phyloP scores from a whole-genome alignment of 2,113 vertebrate genomes.

The Erythrocercus mccallii region DNA sequence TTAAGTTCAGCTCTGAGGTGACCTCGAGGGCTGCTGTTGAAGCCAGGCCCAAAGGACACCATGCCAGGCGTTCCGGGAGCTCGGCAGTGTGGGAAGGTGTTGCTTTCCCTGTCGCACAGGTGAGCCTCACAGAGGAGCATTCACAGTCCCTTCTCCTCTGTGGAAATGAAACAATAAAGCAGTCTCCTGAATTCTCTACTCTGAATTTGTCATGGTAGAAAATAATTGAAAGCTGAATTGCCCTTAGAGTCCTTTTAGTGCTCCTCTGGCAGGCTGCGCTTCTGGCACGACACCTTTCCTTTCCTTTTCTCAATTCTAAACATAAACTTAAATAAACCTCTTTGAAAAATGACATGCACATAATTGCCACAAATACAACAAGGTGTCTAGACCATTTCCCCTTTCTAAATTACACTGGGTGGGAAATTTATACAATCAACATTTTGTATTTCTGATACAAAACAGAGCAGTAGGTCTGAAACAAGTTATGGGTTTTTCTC shows the following conservation, averaged over 20 bases:
- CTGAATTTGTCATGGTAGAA: background rate
- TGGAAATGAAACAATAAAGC: background rate
- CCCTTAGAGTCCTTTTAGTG: background rate
- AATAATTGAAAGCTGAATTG: background rate
- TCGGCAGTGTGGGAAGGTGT: background rate
- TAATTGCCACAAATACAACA: constrained; percentile 5
- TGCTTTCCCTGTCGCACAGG: background rate
- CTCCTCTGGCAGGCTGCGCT: background rate
- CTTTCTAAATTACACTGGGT: background rate
- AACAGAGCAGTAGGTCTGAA: background rate
- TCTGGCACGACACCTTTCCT: background rate
- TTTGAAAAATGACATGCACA: background rate
- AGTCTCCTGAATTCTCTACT: background rate
- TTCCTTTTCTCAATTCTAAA: background rate
- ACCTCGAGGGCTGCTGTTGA: background rate
- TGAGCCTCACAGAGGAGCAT: background rate
- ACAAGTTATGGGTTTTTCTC: background rate
- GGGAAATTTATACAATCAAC: constrained; percentile 10
- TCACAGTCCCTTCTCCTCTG: background rate
- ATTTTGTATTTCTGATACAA: constrained; percentile 9
- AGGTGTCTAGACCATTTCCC: background rate
- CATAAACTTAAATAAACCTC: constrained; percentile 1
- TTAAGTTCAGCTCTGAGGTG: background rate
- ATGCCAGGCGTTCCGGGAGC: background rate
- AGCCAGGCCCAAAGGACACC: background rate